phyloP scores from a whole-genome alignment of 2,113 vertebrate species.

The Ancistrus triradiatus region DNA sequence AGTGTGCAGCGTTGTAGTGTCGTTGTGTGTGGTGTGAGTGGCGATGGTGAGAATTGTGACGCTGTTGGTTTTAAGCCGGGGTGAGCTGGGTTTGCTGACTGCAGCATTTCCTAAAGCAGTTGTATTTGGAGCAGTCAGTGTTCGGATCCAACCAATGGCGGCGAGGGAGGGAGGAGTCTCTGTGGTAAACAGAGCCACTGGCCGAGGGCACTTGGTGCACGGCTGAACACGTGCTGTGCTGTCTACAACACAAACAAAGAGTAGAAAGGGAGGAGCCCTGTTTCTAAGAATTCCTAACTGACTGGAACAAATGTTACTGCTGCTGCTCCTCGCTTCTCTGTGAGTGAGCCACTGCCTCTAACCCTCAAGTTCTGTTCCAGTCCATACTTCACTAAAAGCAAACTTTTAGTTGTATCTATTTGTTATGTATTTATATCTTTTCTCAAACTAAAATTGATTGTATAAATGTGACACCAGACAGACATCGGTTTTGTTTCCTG shows the following conservation, averaged over 20 bases:
- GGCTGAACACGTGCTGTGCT: slow-evolving; percentile 45
- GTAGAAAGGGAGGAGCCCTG: slow-evolving; percentile 8
- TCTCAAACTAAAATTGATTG: too few relatives aligned
- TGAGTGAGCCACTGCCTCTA: background rate
- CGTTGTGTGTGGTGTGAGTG: background rate
- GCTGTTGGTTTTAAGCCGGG: slow-evolving; percentile 16
- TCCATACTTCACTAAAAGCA: too few relatives aligned
- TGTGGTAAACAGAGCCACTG: slow-evolving; percentile 42
- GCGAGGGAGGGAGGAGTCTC: background rate
- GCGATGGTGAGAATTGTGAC: background rate
- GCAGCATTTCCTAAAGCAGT: slow-evolving; percentile 26
- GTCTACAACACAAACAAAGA: slow-evolving; percentile 50
- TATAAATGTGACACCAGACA: too few relatives aligned
- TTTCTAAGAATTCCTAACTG: slow-evolving; percentile 58
- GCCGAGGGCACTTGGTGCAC: slow-evolving; percentile 43
- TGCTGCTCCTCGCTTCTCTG: background rate
- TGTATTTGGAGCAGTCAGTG: slow-evolving; percentile 15
- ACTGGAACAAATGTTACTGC: slow-evolving; percentile 40
- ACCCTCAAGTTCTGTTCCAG: background rate
- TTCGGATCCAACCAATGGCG: slow-evolving; percentile 13
- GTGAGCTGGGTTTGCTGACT: slow-evolving; percentile 26
- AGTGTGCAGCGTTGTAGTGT: background rate
- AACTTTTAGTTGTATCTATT: too few relatives aligned
- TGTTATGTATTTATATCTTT: too few relatives aligned
- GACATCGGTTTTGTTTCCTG: too few relatives aligned